phyloP scores from a whole-genome alignment of 2,888 invertebrate genomes.

The Noctua pronuba region DNA sequence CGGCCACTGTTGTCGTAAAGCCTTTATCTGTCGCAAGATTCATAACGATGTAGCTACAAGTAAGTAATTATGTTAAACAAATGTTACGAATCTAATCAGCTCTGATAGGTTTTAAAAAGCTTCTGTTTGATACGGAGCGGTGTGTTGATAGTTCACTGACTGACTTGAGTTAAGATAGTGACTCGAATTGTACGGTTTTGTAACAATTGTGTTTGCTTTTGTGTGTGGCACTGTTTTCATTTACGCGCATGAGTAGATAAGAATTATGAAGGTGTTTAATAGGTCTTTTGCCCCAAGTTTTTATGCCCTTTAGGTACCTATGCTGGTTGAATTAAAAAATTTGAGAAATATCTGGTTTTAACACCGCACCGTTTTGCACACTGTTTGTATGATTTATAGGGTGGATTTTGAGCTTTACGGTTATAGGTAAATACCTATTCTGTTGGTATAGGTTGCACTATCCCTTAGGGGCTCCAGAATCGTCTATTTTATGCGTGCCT shows the following conservation, averaged over 20 bases:
- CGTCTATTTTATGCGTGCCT: background rate
- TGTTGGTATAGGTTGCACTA: background rate
- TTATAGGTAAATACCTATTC: background rate
- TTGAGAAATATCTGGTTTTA: background rate
- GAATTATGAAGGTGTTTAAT: background rate
- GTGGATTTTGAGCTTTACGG: background rate
- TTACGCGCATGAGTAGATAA: background rate
- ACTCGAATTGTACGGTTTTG: slow-evolving; percentile 10
- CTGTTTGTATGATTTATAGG: background rate
- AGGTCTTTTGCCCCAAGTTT: background rate
- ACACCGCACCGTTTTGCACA: background rate
- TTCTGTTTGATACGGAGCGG: slow-evolving; percentile 23
- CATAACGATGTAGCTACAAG: slow-evolving; percentile 39
- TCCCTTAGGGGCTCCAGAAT: background rate
- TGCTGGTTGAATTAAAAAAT: background rate
- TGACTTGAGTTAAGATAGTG: slow-evolving; percentile 45
- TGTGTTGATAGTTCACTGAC: slow-evolving; percentile 47
- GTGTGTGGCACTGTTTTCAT: background rate
- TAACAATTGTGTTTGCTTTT: slow-evolving; percentile 19
- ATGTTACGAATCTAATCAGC: slow-evolving; percentile 40
- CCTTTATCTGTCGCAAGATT: slow-evolving; percentile 67
- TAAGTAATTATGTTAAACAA: slow-evolving; percentile 43
- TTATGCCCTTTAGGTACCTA: background rate
- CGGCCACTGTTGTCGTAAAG: slow-evolving; percentile 45
- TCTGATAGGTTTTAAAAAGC: slow-evolving; percentile 43